phyloP scores from a whole-genome alignment of 1,140 invertebrate genomes.

The Mycetomoellerius zeteki region DNA sequence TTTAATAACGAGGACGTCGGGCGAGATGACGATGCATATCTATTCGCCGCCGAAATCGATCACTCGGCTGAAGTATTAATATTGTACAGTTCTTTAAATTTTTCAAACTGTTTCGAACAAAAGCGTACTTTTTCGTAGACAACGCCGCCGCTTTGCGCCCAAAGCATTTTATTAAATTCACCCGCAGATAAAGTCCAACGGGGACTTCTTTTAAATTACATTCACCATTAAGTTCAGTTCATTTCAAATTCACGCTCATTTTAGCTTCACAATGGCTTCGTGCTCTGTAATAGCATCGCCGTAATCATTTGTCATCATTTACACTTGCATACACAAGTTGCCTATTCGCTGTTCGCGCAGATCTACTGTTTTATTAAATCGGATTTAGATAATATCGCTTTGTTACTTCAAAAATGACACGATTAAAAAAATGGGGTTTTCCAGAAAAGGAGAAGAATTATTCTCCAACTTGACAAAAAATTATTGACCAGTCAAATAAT shows the following conservation, averaged over 20 bases:
- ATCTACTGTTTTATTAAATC: not conserved
- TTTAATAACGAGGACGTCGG: conserved; percentile 54
- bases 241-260: conserved; percentile 36
- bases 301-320: not conserved
- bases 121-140: not conserved
- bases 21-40: conserved; percentile 23
- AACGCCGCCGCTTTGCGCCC: not conserved
- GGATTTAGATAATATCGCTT: not conserved
- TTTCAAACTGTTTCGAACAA: conserved; percentile 30
- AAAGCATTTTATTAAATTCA: conserved; percentile 36
- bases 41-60: conserved; percentile 35
- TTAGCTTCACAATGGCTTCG: conserved; percentile 8
- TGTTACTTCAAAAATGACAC: no score
- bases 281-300: not conserved
- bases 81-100: conserved; percentile 46
- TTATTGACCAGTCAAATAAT: no score
- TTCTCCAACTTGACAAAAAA: no score
- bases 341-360: not conserved
- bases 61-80: conserved; percentile 11
- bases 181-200: not conserved
- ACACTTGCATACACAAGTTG: not conserved
- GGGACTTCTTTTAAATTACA: conserved; percentile 19
- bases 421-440: no score
- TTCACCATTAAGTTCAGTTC: conserved; percentile 44
- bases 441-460: no score